These are phyloP conservation scores for Panonychus citri DNA, from an alignment of 1,140 invertebrate species.

Conservation along the genomic window DNA sequence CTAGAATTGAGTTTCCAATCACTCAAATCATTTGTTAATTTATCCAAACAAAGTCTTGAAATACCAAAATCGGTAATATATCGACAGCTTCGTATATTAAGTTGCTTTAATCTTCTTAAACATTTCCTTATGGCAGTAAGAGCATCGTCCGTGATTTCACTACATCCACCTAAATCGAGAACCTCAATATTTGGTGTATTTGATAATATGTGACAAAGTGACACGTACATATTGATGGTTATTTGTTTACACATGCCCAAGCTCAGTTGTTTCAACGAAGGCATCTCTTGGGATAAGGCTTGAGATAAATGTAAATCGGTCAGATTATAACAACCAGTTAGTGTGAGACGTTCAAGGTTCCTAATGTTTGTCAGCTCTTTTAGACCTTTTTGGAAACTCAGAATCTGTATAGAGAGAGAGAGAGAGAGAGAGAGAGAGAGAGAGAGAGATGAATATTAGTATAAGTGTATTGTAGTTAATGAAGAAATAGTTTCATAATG, in stretches of 20 bases:
- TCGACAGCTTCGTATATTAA: constrained; percentile 76
- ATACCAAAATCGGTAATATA: constrained; percentile 71
- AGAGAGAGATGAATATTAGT: background rate
- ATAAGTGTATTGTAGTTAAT: no score
- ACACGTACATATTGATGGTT: constrained; percentile 53
- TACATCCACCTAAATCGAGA: constrained; percentile 68
- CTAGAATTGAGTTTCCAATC: background rate
- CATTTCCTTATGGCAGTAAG: constrained; percentile 59
- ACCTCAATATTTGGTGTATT: constrained; percentile 67
- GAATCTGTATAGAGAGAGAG: constrained; percentile 26
- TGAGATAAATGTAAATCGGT: constrained; percentile 54
- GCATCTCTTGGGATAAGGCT: constrained; percentile 36
- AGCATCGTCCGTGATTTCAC: constrained; percentile 64
- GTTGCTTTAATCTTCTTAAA: constrained; percentile 47
- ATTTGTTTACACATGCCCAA: constrained; percentile 82
- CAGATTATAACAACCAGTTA: constrained; percentile 79
- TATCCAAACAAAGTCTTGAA: constrained; percentile 41
- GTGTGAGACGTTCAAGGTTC: constrained; percentile 58
- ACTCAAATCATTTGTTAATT: background rate
- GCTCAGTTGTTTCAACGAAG: constrained; percentile 50
- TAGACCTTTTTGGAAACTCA: constrained; percentile 57
- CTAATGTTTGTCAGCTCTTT: constrained; percentile 67
- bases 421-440: background rate
- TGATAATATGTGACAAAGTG: constrained; percentile 58
- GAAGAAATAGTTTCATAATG: no score